Evolutionary conservation across 2,888 invertebrate species (phyloP).

Genomic region (Conops quadrifasciatus): DNA sequence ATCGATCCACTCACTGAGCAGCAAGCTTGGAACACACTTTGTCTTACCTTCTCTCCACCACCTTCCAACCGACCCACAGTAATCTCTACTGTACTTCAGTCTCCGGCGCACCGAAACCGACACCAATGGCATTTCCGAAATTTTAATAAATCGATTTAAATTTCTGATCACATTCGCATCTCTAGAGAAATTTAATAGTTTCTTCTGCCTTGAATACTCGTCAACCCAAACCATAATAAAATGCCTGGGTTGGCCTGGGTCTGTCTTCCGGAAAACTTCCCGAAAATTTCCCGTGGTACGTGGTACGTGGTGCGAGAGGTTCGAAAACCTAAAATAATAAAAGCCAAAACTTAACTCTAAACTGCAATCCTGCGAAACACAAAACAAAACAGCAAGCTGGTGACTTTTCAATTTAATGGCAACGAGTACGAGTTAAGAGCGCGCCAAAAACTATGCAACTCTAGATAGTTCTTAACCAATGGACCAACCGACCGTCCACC

Average conservation of each 20-base stretch:
- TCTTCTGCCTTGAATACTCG: too few species aligned
- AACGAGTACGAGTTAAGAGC: neutral
- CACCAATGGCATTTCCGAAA: slow-evolving; percentile 23
- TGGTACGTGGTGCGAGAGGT: too few species aligned
- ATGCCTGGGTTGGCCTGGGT: too few species aligned
- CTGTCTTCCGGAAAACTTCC: too few species aligned
- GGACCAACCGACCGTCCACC: neutral
- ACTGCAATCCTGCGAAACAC: too few species aligned
- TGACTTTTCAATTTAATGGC: slow-evolving; percentile 20
- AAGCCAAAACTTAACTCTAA: slow-evolving; percentile 10
- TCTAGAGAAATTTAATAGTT: slow-evolving; percentile 58
- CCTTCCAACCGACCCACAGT: too few species aligned
- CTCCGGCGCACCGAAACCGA: neutral
- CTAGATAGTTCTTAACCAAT: slow-evolving; percentile 4
- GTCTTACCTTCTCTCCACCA: too few species aligned
- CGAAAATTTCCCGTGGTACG: too few species aligned
- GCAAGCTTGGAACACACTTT: too few species aligned
- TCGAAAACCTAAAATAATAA: slow-evolving; percentile 12
- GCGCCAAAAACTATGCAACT: slow-evolving; percentile 20
- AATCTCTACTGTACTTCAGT: neutral
- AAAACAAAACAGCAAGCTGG: slow-evolving; percentile 8
- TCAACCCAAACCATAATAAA: neutral
- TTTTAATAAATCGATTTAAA: slow-evolving; percentile 63
- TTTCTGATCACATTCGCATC: slow-evolving; percentile 60
- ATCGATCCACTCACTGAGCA: too few species aligned